These are phyloP conservation scores for Panagrolaimus sp. DNA, from an alignment of 1,140 invertebrate genomes.

Conservation along the genomic window DNA sequence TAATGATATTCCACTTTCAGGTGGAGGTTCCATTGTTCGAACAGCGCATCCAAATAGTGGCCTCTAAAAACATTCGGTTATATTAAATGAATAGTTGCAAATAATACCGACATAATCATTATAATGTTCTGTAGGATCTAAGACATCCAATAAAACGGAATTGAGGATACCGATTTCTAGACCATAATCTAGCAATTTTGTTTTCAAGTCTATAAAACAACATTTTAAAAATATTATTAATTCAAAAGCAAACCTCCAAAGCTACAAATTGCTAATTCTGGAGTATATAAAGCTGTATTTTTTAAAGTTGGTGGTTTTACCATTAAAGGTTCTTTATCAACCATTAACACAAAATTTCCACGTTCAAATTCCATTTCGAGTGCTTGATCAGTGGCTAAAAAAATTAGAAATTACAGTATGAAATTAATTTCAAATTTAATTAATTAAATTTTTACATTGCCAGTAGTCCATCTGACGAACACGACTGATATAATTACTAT, in stretches of 20 bases:
- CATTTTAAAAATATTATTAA: too few species aligned
- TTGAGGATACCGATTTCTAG: constrained; percentile 20
- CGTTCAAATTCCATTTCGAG: constrained; percentile 39
- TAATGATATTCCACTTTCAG: constrained; percentile 26
- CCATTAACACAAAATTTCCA: constrained; percentile 37
- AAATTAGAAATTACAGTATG: not conserved
- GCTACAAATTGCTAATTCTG: not conserved
- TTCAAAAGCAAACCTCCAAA: too few species aligned
- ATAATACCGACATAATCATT: too few species aligned
- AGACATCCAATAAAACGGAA: constrained; percentile 26
- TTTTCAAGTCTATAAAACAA: constrained; percentile 12
- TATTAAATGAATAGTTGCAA: too few species aligned
- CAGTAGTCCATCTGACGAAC: constrained; percentile 42
- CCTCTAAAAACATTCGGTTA: too few species aligned
- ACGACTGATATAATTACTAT: constrained; percentile 27
- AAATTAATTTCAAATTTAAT: too few species aligned
- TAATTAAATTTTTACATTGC: too few species aligned
- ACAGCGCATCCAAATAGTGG: constrained; percentile 43
- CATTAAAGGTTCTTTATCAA: constrained; percentile 39
- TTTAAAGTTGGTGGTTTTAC: not conserved
- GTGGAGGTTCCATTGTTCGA: constrained; percentile 36
- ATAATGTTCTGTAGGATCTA: constrained; percentile 14
- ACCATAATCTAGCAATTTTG: constrained; percentile 27
- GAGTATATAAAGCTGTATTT: constrained; percentile 3
- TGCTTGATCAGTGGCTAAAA: constrained; percentile 22